Conservation (phyloP, 2,797 vertebrate genomes). For the Mallotus villosus region DNA sequence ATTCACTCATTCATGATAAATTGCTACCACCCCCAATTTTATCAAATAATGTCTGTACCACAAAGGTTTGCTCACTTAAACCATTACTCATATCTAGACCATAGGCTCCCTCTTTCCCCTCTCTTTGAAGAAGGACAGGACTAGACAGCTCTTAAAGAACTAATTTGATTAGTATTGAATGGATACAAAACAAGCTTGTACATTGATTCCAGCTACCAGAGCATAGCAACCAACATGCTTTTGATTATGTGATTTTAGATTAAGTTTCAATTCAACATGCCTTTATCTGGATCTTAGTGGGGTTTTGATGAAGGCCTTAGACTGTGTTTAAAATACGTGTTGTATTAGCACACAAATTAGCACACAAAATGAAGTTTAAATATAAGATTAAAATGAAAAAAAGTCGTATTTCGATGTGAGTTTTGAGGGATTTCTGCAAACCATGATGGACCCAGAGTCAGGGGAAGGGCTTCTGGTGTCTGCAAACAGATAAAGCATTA, state of each 20-base stretch:
- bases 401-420: neutral
- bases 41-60: slow-evolving; percentile 57
- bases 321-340: neutral
- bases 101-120: slow-evolving; percentile 56
- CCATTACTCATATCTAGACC: slow-evolving; percentile 71
- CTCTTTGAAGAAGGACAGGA: slow-evolving; percentile 40
- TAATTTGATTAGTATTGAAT: slow-evolving; percentile 78
- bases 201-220: slow-evolving; percentile 52
- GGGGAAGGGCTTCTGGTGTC: neutral
- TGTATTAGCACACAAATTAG: neutral
- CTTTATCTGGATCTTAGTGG: slow-evolving; percentile 35
- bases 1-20: slow-evolving; percentile 18
- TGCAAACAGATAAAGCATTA: neutral
- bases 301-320: slow-evolving; percentile 13
- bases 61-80: slow-evolving; percentile 41
- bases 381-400: slow-evolving; percentile 2
- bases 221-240: slow-evolving; percentile 53
- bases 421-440: neutral
- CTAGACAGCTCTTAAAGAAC: slow-evolving; percentile 64
- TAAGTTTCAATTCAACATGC: slow-evolving; percentile 66
- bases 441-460: neutral
- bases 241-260: slow-evolving; percentile 40
- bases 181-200: slow-evolving; percentile 68
- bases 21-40: slow-evolving; percentile 53
- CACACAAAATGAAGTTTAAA: neutral